phyloP scores from a whole-genome alignment of 2,888 invertebrate genomes.

The Ophioninae sp. region DNA sequence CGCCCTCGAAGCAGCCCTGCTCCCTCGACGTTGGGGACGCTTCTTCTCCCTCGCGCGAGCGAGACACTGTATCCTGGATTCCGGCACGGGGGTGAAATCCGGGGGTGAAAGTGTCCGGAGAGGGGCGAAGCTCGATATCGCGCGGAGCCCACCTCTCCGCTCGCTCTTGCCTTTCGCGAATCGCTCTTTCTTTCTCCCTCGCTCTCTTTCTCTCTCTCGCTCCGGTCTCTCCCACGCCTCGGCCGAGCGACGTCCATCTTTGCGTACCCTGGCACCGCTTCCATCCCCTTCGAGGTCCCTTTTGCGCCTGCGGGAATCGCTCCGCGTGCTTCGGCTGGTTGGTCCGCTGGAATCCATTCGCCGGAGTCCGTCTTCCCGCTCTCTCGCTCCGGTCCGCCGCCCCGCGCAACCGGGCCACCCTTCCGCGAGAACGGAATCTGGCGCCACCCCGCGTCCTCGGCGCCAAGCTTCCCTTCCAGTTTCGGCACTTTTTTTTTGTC shows the following conservation, averaged over 20 bases:
- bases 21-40: slow-evolving; percentile 67
- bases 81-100: slow-evolving; percentile 52
- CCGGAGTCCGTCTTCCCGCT: slow-evolving; percentile 53
- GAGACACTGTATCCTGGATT: slow-evolving; percentile 46
- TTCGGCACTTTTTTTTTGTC: slow-evolving; percentile 41
- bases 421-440: slow-evolving; percentile 70
- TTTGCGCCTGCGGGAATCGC: slow-evolving; percentile 59
- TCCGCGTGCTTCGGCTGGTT: slow-evolving; percentile 56
- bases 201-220: slow-evolving; percentile 48
- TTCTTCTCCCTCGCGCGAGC: slow-evolving; percentile 66
- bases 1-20: slow-evolving; percentile 77
- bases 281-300: slow-evolving; percentile 58
- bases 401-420: slow-evolving; percentile 45
- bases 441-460: slow-evolving; percentile 77
- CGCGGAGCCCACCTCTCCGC: slow-evolving; percentile 75
- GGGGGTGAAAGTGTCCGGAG: slow-evolving; percentile 69
- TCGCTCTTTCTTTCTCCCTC: slow-evolving; percentile 39
- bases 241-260: slow-evolving; percentile 48
- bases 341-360: slow-evolving; percentile 30
- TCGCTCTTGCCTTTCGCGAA: slow-evolving; percentile 19
- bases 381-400: slow-evolving; percentile 56
- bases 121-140: slow-evolving; percentile 76
- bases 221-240: slow-evolving; percentile 11
- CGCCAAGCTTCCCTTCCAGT: slow-evolving; percentile 69
- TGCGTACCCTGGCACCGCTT: slow-evolving; percentile 50